Conservation (phyloP, 2,888 invertebrate genomes). For the Cheilosia variabilis region DNA sequence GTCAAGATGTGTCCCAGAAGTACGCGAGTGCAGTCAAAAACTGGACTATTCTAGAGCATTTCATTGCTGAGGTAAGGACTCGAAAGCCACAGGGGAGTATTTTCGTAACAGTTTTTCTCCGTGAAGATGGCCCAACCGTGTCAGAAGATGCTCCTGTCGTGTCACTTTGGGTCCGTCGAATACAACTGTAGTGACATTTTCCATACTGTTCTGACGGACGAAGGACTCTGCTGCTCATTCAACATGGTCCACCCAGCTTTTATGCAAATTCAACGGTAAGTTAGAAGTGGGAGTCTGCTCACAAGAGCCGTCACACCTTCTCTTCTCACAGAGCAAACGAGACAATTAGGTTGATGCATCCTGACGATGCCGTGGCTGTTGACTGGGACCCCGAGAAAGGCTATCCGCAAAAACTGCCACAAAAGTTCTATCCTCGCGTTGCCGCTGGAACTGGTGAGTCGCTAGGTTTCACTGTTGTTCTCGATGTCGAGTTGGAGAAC, state of each 20-base stretch:
- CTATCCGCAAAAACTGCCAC: constrained; percentile 85
- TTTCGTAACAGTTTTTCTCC: background rate
- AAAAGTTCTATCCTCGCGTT: constrained; percentile 85
- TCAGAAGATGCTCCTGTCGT: constrained; percentile 87
- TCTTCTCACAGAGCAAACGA: background rate
- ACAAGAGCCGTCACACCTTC: no score
- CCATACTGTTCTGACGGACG: constrained; percentile 90
- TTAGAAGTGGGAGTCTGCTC: background rate
- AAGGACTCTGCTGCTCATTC: constrained; percentile 93
- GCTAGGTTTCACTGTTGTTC: constrained; percentile 88
- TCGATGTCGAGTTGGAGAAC: constrained; percentile 88
- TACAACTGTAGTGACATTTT: constrained; percentile 88
- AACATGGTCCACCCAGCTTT: constrained; percentile 88
- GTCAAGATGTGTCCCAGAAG: constrained; percentile 75
- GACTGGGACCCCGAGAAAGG: constrained; percentile 91
- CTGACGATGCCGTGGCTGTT: constrained; percentile 78
- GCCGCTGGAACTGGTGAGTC: constrained; percentile 87
- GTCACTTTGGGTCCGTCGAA: constrained; percentile 87
- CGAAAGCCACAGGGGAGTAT: background rate
- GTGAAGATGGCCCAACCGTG: constrained; percentile 90
- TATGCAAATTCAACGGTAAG: constrained; percentile 79
- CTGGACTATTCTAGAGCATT: constrained; percentile 78
- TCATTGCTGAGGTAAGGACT: constrained; percentile 78
- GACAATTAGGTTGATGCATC: constrained; percentile 12
- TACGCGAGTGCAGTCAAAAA: constrained; percentile 74